Evolutionary conservation across 2,797 vertebrate genomes (phyloP).

Genomic region (Micromesistius poutassou): DNA sequence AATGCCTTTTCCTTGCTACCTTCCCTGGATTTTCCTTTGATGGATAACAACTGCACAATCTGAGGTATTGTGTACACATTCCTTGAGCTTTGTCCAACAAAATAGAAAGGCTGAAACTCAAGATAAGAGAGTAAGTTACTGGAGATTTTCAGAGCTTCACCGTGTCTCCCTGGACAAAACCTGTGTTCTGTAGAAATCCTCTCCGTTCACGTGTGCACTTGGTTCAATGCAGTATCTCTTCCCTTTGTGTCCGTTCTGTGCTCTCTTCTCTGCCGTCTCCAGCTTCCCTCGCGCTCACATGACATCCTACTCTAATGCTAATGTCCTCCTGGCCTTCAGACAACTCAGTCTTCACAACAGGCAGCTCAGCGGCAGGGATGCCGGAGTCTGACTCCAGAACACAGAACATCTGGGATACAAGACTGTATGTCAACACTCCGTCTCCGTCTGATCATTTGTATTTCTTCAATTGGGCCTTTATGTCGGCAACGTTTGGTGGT

Average conservation of each 20-base stretch:
- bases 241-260: too few species aligned
- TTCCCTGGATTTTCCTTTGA: not conserved
- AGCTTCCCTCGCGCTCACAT: conserved; percentile 37
- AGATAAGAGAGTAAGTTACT: not conserved
- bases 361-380: not conserved
- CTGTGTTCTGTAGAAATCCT: not conserved
- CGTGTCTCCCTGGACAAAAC: not conserved
- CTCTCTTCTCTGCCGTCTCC: conserved; percentile 20
- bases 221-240: conserved; percentile 10
- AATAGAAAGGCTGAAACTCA: not conserved
- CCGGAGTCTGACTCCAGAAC: not conserved
- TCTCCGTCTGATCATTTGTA: not conserved
- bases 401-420: not conserved
- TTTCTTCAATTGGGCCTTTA: not conserved
- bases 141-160: not conserved
- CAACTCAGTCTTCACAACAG: not conserved
- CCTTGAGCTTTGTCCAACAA: not conserved
- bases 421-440: not conserved
- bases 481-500: not conserved
- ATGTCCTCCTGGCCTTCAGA: conserved; percentile 41
- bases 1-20: not conserved
- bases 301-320: conserved; percentile 34
- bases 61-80: not conserved
- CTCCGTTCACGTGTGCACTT: not conserved
- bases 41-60: not conserved